Conservation (phyloP, 2,113 vertebrate genomes). For the Platysteira castanea region DNA sequence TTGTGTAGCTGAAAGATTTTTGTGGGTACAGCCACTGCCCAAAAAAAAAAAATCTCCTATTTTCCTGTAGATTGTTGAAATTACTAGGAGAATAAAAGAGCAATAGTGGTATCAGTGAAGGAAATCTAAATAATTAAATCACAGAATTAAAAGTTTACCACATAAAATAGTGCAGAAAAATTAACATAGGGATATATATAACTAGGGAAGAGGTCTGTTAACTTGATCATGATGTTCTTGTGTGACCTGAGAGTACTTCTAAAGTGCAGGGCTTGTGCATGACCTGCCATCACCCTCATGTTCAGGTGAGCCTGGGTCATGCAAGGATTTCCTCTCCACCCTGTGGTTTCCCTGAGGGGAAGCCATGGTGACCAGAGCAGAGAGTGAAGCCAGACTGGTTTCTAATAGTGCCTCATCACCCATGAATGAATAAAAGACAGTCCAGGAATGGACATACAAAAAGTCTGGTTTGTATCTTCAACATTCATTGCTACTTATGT, state of each 20-base stretch:
- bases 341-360: background rate
- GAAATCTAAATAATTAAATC: background rate
- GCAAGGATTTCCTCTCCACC: background rate
- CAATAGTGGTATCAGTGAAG: background rate
- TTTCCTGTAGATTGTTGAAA: background rate
- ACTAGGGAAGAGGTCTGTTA: background rate
- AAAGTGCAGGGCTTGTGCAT: background rate
- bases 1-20: background rate
- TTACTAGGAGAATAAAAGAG: background rate
- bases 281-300: background rate
- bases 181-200: background rate
- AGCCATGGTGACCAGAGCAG: rapidly evolving
- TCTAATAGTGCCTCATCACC: background rate
- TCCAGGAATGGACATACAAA: background rate
- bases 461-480: background rate
- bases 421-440: background rate
- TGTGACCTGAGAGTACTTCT: background rate
- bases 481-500: background rate
- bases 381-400: background rate
- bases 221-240: background rate
- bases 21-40: background rate
- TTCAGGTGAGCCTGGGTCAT: background rate
- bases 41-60: no score
- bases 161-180: background rate
- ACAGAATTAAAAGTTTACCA: background rate